phyloP scores from a whole-genome alignment of 2,797 vertebrate species.

The Selene dorsalis region DNA sequence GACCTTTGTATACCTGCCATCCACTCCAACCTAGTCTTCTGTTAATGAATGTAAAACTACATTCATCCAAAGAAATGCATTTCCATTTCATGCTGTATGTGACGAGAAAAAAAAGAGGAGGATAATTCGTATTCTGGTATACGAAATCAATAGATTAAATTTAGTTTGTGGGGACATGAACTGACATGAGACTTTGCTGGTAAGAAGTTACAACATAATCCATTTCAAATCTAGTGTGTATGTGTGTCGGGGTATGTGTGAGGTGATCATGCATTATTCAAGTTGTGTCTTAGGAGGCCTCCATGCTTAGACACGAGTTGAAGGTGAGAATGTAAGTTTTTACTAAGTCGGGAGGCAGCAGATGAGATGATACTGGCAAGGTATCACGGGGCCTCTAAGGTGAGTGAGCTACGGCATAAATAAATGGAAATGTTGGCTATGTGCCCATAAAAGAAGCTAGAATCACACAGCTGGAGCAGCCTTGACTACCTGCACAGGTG shows the following conservation, averaged over 20 bases:
- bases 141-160: background rate
- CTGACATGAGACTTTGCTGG: too few relatives aligned
- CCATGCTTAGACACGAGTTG: too few relatives aligned
- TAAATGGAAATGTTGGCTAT: constrained; percentile 66
- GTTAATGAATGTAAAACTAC: too few relatives aligned
- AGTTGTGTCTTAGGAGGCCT: constrained; percentile 36
- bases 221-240: background rate
- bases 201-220: too few relatives aligned
- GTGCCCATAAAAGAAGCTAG: constrained; percentile 44
- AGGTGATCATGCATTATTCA: constrained; percentile 49
- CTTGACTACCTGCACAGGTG: constrained; percentile 45
- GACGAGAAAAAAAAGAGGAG: background rate
- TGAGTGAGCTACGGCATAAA: constrained; percentile 57
- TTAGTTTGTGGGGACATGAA: background rate
- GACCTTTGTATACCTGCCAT: too few relatives aligned
- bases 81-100: too few relatives aligned
- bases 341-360: constrained; percentile 35
- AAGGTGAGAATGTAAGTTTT: constrained; percentile 51
- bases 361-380: constrained; percentile 58
- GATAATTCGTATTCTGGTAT: background rate
- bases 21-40: too few relatives aligned
- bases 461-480: constrained; percentile 47
- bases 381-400: constrained; percentile 44
- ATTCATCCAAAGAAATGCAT: too few relatives aligned
- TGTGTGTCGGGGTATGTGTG: constrained; percentile 6